phyloP scores from a whole-genome alignment of 2,888 invertebrate species.

The Xestia rhomboidea region DNA sequence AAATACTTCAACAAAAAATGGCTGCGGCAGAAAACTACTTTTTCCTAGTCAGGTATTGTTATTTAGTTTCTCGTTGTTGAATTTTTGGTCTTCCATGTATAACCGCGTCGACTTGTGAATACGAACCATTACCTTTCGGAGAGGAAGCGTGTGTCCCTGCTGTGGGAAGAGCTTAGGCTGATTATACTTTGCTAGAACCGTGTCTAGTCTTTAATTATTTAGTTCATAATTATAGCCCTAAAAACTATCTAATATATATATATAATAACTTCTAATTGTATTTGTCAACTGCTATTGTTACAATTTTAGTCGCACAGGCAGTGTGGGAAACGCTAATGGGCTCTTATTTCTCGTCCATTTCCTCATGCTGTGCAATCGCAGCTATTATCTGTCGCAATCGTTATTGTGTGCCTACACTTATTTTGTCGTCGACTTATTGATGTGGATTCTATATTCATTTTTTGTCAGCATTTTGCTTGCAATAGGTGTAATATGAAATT shows the following conservation, averaged over 20 bases:
- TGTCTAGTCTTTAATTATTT: neutral
- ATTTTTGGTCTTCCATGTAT: neutral
- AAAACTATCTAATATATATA: constrained; percentile 32
- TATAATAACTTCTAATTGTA: constrained; percentile 17
- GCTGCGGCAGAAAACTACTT: neutral
- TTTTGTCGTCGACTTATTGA: constrained; percentile 40
- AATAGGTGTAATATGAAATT: neutral
- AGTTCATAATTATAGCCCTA: neutral
- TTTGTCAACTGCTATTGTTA: constrained; percentile 56
- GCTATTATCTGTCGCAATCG: constrained; percentile 65
- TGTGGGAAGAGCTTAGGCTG: neutral
- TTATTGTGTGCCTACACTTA: constrained; percentile 59
- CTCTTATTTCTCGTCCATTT: constrained; percentile 64
- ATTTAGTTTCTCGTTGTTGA: neutral
- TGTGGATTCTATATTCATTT: constrained; percentile 5
- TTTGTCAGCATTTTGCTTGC: neutral
- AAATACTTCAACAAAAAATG: neutral
- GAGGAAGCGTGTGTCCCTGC: neutral
- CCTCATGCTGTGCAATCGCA: constrained; percentile 70
- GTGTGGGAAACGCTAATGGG: constrained; percentile 70
- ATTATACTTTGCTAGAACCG: neutral
- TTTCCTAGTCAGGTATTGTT: constrained; percentile 5
- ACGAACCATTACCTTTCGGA: too few relatives aligned
- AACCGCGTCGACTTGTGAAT: neutral
- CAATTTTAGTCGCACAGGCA: constrained; percentile 28